Percentiles rank a stretch among this genome's conserved stretches.
Conservation (phyloP, 2,888 invertebrate genomes). For the Crepidodera aurea region DNA sequence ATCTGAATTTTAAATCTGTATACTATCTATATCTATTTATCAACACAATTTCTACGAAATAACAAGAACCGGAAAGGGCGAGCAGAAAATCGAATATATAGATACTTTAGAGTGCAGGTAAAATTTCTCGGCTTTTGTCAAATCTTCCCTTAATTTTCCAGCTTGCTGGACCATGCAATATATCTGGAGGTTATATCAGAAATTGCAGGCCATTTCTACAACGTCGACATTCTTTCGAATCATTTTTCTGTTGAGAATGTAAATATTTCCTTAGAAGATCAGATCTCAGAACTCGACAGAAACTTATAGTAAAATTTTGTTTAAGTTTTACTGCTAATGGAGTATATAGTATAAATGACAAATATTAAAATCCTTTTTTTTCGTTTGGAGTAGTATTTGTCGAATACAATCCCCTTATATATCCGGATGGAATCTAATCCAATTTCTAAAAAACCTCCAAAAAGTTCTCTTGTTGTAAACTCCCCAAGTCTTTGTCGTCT, state of each 20-base stretch:
- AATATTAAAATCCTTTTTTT: no score
- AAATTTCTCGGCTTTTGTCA: slow-evolving; percentile 40
- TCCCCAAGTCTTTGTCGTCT: slow-evolving; percentile 17
- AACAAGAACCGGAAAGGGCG: neutral
- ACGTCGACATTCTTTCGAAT: slow-evolving; percentile 22
- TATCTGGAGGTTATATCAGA: slow-evolving; percentile 39
- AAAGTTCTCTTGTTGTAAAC: slow-evolving; percentile 9
- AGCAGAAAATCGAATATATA: neutral
- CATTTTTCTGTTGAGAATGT: slow-evolving; percentile 9
- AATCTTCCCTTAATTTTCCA: slow-evolving; percentile 46
- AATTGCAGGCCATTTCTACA: slow-evolving; percentile 34
- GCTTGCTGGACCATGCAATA: slow-evolving; percentile 43
- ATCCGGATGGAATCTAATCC: neutral
- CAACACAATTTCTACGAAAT: neutral
- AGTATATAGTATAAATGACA: no score
- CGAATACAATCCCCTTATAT: slow-evolving; percentile 5
- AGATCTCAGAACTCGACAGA: no score
- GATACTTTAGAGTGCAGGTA: slow-evolving; percentile 31
- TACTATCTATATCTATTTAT: neutral
- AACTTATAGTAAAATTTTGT: no score
- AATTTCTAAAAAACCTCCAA: slow-evolving; percentile 2
- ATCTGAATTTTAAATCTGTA: no score
- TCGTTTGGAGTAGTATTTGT: no score
- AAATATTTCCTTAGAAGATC: slow-evolving; percentile 13
- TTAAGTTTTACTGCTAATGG: no score